A percentile compares a stretch with the other conserved stretches of the same genome.
These are phyloP conservation scores for Napeogenes sylphis DNA, from an alignment of 2,888 invertebrate genomes.

Conservation along the genomic window DNA sequence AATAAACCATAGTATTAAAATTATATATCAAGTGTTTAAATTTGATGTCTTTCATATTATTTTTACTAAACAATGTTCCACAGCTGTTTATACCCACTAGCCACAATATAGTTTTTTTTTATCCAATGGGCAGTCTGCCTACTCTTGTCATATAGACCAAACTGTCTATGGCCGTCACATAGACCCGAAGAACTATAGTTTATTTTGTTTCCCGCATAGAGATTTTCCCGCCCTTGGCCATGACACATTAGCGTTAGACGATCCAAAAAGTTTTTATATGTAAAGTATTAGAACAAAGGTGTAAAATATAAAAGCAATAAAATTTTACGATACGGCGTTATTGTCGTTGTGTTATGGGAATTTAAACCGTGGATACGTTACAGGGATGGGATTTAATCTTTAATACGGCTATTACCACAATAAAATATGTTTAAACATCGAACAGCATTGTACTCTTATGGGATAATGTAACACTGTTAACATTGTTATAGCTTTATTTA, in stretches of 20 bases:
- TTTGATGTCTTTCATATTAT: too few relatives aligned
- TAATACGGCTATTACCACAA: conserved; percentile 28
- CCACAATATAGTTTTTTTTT: too few relatives aligned
- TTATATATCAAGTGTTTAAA: too few relatives aligned
- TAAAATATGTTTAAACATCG: background rate
- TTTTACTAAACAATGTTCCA: too few relatives aligned
- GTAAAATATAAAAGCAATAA: conserved; percentile 66
- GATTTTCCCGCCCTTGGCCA: conserved; percentile 2
- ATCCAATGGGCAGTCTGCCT: too few relatives aligned
- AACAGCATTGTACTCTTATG: background rate
- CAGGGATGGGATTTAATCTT: conserved; percentile 25
- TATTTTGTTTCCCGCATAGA: background rate
- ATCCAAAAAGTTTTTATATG: conserved; percentile 22
- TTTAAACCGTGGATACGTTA: conserved; percentile 55
- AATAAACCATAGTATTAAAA: too few relatives aligned
- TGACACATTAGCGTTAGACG: conserved; percentile 22
- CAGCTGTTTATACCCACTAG: too few relatives aligned
- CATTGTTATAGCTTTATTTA: too few relatives aligned
- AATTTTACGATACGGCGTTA: conserved; percentile 66
- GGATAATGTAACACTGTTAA: background rate
- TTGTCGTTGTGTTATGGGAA: conserved; percentile 60
- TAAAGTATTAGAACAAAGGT: conserved; percentile 39
- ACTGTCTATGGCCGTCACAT: too few relatives aligned
- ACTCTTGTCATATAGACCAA: too few relatives aligned
- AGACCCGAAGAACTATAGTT: background rate